Evolutionary conservation across 1,140 invertebrate genomes (phyloP).

Genomic region (Neoseiulus cucumeris): DNA sequence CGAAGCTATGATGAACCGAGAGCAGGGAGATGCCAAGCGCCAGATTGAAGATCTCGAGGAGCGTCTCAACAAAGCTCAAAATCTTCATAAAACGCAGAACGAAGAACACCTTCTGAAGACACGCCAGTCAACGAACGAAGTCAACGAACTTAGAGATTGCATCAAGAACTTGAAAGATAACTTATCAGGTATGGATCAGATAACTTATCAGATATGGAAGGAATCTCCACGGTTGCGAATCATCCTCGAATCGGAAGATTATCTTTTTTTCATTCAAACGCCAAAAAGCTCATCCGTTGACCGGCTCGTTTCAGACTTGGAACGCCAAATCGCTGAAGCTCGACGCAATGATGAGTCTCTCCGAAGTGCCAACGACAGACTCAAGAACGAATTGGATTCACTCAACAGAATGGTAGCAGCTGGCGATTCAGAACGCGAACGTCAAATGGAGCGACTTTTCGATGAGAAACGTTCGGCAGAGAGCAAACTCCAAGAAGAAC

Average conservation of each 20-base stretch:
- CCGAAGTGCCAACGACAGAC: not conserved
- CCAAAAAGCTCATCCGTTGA: too few relatives aligned
- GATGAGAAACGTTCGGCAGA: not conserved
- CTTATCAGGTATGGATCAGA: not conserved
- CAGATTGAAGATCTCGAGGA: conserved; percentile 15
- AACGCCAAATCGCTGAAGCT: not conserved
- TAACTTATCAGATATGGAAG: not conserved
- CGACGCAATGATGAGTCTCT: not conserved
- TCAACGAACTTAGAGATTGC: conserved; percentile 18
- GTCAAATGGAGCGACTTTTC: not conserved
- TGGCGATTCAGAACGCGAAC: not conserved
- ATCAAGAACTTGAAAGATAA: conserved; percentile 15
- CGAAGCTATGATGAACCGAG: conserved; percentile 6
- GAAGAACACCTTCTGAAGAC: not conserved
- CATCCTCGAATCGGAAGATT: too few relatives aligned
- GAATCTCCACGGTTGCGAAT: too few relatives aligned
- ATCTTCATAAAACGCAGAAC: not conserved
- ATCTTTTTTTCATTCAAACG: too few relatives aligned
- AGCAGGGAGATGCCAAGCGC: conserved; percentile 10
- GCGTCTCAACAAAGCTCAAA: conserved; percentile 13
- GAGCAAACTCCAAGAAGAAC: not conserved
- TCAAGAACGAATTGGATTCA: not conserved
- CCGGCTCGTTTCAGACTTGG: not conserved
- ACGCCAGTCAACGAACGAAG: not conserved
- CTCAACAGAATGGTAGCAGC: not conserved